These are phyloP conservation scores for Halocaridina rubra DNA, from an alignment of 2,888 invertebrate species.

Conservation along the genomic window DNA sequence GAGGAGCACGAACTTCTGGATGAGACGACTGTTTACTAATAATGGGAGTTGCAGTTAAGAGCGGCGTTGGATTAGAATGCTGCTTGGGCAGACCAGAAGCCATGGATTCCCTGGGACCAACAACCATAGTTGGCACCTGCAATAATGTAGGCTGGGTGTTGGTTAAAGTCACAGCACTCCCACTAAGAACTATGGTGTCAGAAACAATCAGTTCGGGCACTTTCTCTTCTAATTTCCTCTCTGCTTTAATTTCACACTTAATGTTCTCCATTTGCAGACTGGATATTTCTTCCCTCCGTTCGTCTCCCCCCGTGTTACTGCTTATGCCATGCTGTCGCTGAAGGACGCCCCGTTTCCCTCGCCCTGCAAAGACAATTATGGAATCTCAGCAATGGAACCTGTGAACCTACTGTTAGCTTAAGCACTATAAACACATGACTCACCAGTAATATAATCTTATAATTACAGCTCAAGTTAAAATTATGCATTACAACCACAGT, in stretches of 20 bases:
- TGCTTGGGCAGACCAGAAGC: conserved; percentile 34
- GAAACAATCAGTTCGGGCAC: conserved; percentile 48
- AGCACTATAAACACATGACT: too few species aligned
- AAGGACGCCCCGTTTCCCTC: conserved; percentile 46
- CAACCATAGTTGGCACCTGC: conserved; percentile 59
- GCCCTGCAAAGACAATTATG: conserved; percentile 34
- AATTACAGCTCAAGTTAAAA: too few species aligned
- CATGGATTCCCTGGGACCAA: conserved; percentile 23
- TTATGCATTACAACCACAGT: too few species aligned
- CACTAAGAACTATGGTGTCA: conserved; percentile 36
- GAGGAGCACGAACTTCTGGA: conserved; percentile 24
- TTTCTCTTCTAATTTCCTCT: neutral
- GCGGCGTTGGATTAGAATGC: conserved; percentile 40
- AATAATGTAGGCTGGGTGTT: conserved; percentile 19
- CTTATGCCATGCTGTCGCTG: conserved; percentile 62
- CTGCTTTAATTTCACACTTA: neutral
- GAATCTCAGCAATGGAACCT: too few species aligned
- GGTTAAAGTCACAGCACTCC: conserved; percentile 3
- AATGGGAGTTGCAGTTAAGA: conserved; percentile 14
- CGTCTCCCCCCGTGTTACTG: conserved; percentile 36
- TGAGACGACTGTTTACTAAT: conserved; percentile 38
- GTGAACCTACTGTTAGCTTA: too few species aligned
- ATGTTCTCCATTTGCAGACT: neutral
- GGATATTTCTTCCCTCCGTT: neutral
- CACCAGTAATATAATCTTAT: too few species aligned